phyloP scores from a whole-genome alignment of 2,888 invertebrate genomes.

The Epiperipatus broadwayi region DNA sequence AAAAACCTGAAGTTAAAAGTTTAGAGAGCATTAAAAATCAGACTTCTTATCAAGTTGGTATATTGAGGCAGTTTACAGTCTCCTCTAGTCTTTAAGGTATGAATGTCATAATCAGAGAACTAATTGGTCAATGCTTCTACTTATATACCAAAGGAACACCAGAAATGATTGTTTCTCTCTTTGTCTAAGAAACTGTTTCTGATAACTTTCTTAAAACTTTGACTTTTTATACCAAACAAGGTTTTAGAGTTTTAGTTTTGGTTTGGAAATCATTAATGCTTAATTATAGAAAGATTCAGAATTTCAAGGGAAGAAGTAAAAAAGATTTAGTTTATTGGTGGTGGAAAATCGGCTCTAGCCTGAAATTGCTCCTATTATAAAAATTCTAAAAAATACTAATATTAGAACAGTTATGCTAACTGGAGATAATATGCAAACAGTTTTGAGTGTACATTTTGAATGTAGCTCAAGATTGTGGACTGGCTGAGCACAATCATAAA shows the following conservation, averaged over 20 bases:
- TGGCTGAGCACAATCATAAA: conserved; percentile 41
- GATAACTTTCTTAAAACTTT: too few species aligned
- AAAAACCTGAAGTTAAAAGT: too few species aligned
- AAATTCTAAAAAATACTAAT: conserved; percentile 55
- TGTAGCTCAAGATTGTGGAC: conserved; percentile 75
- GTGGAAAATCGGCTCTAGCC: conserved; percentile 85
- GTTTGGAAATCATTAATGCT: too few species aligned
- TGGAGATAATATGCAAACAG: too few species aligned
- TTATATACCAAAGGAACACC: conserved; percentile 38
- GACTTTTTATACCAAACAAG: too few species aligned
- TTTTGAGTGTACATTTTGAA: too few species aligned
- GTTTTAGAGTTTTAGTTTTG: too few species aligned
- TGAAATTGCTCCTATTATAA: conserved; percentile 61
- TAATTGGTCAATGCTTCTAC: conserved; percentile 27
- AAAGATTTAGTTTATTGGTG: conserved; percentile 61
- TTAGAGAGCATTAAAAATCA: too few species aligned
- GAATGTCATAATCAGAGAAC: conserved; percentile 33
- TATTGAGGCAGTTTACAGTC: conserved; percentile 34
- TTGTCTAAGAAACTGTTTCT: conserved; percentile 29
- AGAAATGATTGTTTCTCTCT: conserved; percentile 34
- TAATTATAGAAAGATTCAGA: too few species aligned
- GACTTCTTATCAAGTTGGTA: too few species aligned
- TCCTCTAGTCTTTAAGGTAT: conserved; percentile 36
- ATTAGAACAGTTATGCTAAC: conserved; percentile 94
- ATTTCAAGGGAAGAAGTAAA: conserved; percentile 63